Evolutionary conservation across 1,140 invertebrate genomes (phyloP).

Genomic region (Caenorhabditis tropicalis): DNA sequence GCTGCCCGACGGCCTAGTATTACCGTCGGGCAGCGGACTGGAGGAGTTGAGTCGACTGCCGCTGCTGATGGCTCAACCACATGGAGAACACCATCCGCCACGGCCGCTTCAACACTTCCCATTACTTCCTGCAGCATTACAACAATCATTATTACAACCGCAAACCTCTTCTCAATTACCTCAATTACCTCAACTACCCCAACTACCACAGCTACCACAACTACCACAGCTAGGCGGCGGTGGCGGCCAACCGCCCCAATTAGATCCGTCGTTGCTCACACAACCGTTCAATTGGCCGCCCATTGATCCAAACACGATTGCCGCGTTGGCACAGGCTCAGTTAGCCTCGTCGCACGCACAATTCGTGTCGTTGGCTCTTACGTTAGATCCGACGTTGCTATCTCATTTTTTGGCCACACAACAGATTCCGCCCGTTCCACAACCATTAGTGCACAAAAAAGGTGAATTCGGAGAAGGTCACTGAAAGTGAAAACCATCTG

Average conservation of each 20-base stretch:
- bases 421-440: constrained; percentile 24
- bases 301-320: constrained; percentile 1
- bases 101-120: constrained; percentile 19
- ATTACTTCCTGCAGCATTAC: background rate
- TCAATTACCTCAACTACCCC: background rate
- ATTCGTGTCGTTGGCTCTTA: constrained; percentile 38
- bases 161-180: background rate
- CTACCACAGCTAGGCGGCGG: background rate
- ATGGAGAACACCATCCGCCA: constrained; percentile 15
- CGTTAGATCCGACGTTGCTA: constrained; percentile 47
- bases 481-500: background rate
- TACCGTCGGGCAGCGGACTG: background rate
- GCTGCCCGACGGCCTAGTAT: background rate
- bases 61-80: background rate
- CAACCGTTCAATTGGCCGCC: constrained; percentile 44
- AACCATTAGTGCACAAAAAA: constrained; percentile 40
- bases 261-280: background rate
- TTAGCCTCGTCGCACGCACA: constrained; percentile 21
- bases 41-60: background rate
- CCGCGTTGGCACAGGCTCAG: constrained; percentile 17
- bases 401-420: constrained; percentile 52
- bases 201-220: background rate
- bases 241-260: background rate
- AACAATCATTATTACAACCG: background rate
- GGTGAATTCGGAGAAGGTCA: constrained; percentile 24